Percentiles rank a stretch among this genome's conserved stretches.
Conservation (phyloP, 2,113 vertebrate genomes). For the Balaenoptera acutorostrata region DNA sequence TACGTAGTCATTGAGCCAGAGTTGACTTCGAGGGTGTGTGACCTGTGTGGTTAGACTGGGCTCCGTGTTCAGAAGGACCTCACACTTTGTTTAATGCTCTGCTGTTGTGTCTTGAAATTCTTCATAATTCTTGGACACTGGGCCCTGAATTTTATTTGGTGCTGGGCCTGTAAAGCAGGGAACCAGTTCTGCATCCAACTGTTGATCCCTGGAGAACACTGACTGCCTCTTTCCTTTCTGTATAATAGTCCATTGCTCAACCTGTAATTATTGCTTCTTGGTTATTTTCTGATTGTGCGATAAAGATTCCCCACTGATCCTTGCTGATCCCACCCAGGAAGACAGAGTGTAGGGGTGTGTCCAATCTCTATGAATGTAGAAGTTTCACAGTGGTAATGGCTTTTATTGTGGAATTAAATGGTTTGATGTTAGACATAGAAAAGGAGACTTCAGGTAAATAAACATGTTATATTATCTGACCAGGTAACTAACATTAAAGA, state of each 20-base stretch:
- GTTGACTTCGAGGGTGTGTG: no score
- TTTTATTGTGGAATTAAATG: neutral
- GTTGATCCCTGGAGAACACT: neutral
- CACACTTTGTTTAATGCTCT: neutral
- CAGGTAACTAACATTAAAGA: neutral
- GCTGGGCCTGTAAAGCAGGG: neutral
- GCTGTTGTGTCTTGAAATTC: neutral
- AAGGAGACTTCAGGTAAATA: slow-evolving; percentile 45
- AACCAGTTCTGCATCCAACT: neutral
- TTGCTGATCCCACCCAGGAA: neutral
- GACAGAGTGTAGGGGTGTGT: neutral
- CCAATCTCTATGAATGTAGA: neutral
- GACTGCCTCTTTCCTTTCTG: neutral
- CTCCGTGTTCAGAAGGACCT: neutral
- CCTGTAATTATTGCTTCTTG: neutral
- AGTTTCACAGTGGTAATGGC: neutral
- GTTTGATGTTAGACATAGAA: neutral
- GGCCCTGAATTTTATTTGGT: neutral
- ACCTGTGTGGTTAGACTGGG: accelerated
- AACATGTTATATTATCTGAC: neutral
- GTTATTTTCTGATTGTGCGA: neutral
- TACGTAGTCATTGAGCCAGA: neutral
- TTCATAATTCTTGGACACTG: neutral
- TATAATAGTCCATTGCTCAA: neutral
- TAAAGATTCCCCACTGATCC: neutral